Percentiles rank a stretch among this genome's conserved stretches.
Conservation (phyloP, 2,113 vertebrate species). For the Anhinga rufa region DNA sequence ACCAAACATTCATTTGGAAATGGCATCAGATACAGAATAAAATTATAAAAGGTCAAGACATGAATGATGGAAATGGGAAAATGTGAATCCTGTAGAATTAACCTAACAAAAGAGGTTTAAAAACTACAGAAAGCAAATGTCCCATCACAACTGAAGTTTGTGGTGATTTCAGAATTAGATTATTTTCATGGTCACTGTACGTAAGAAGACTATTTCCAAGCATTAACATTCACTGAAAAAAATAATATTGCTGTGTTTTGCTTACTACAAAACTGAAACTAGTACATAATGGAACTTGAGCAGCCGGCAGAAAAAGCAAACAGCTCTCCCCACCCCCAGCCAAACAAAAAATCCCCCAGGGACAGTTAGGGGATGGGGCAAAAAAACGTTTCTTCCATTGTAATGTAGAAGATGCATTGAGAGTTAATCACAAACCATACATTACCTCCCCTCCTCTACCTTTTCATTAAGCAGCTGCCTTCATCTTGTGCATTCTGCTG, state of each 20-base stretch:
- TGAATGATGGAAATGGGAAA: not conserved
- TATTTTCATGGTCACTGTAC: not conserved
- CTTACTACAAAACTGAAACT: not conserved
- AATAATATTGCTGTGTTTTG: conserved; percentile 7
- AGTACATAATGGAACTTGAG: conserved; percentile 34
- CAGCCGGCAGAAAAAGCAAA: conserved; percentile 28
- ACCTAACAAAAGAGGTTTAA: not conserved
- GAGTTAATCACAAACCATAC: conserved; percentile 35
- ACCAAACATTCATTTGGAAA: not conserved
- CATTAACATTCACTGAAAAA: conserved; percentile 19
- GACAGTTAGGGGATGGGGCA: not conserved
- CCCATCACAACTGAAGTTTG: not conserved
- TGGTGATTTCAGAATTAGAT: not conserved
- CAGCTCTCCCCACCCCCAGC: not conserved
- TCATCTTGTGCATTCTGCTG: conserved; percentile 22
- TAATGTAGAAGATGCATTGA: conserved; percentile 32
- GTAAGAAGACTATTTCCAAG: not conserved
- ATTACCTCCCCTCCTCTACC: conserved; percentile 37
- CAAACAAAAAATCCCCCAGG: not conserved
- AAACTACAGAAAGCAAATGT: not conserved
- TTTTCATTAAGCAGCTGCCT: conserved; percentile 52
- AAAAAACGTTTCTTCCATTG: not conserved
- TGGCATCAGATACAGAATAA: not conserved
- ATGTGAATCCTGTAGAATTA: not conserved
- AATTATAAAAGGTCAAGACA: not conserved